Conservation (phyloP, 1,140 invertebrate species). For the Euwallacea fornicatus region DNA sequence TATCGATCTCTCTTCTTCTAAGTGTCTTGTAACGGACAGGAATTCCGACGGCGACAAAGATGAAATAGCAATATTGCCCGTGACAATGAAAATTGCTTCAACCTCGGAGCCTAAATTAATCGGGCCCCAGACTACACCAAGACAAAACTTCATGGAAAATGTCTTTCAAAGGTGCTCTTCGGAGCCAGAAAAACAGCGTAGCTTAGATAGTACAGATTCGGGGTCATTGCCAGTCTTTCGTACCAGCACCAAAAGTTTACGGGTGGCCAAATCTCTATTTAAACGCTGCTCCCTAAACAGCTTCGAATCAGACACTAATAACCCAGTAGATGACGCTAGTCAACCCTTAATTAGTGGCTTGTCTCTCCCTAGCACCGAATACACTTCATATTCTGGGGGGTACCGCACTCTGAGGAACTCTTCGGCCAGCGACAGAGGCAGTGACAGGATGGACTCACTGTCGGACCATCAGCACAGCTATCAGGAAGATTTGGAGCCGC, state of each 20-base stretch:
- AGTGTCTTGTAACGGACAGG: no score
- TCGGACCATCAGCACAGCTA: constrained; percentile 38
- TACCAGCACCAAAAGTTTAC: neutral
- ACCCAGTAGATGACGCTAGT: neutral
- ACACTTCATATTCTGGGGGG: constrained; percentile 46
- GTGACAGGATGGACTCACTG: constrained; percentile 38
- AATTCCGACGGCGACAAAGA: no score
- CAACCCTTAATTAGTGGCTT: neutral
- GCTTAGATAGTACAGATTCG: neutral
- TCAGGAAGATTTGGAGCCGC: constrained; percentile 35
- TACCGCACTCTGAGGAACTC: constrained; percentile 41
- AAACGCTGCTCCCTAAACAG: constrained; percentile 9
- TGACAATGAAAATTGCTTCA: no score
- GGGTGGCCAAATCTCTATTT: neutral
- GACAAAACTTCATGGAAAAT: no score
- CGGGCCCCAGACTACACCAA: no score
- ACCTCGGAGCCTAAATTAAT: no score
- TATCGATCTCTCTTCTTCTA: no score
- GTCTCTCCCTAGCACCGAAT: constrained; percentile 43
- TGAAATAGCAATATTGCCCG: no score
- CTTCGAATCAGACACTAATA: neutral
- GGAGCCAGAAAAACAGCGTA: no score
- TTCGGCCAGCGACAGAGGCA: constrained; percentile 39
- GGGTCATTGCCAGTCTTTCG: neutral
- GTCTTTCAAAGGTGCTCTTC: no score